Evolutionary conservation across 2,113 vertebrate species (phyloP).

Genomic region (Hiodon tergisus): DNA sequence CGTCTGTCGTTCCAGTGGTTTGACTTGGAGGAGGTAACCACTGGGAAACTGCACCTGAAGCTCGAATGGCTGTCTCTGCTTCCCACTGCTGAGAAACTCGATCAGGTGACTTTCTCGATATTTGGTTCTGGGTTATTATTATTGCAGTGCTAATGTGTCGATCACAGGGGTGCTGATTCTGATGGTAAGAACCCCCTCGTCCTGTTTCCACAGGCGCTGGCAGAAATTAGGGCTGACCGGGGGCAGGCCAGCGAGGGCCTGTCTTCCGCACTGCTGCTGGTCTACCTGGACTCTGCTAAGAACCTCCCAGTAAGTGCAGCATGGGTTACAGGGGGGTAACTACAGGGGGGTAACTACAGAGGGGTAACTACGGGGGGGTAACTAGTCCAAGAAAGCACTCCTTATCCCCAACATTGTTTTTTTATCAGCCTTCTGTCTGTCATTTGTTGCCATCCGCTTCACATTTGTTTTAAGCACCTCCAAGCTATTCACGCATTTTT

Average conservation of each 20-base stretch:
- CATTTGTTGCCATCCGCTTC: too few relatives aligned
- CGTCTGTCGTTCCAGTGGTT: conserved; percentile 77
- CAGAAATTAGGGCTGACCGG: conserved; percentile 78
- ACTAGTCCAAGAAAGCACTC: too few relatives aligned
- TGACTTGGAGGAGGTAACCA: conserved; percentile 79
- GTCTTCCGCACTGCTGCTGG: conserved; percentile 85
- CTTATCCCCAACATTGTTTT: too few relatives aligned
- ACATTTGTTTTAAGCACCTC: too few relatives aligned
- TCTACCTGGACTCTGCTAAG: conserved; percentile 87
- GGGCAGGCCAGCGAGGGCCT: conserved; percentile 81
- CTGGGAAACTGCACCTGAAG: conserved; percentile 88
- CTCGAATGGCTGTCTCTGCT: conserved; percentile 90
- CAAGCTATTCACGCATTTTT: too few relatives aligned
- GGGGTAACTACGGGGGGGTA: too few relatives aligned
- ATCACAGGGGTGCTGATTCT: too few relatives aligned
- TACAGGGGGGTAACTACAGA: background rate
- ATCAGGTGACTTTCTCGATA: conserved; percentile 68
- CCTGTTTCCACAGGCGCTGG: conserved; percentile 66
- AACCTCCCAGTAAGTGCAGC: conserved; percentile 83
- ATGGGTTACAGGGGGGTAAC: background rate
- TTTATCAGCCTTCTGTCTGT: too few relatives aligned
- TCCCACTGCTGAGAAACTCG: conserved; percentile 70
- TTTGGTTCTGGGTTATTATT: background rate
- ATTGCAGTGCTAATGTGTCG: too few relatives aligned
- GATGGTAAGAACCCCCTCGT: background rate